Evolutionary conservation across 2,113 vertebrate genomes (phyloP).

Genomic region (Atrichornis clamosus): DNA sequence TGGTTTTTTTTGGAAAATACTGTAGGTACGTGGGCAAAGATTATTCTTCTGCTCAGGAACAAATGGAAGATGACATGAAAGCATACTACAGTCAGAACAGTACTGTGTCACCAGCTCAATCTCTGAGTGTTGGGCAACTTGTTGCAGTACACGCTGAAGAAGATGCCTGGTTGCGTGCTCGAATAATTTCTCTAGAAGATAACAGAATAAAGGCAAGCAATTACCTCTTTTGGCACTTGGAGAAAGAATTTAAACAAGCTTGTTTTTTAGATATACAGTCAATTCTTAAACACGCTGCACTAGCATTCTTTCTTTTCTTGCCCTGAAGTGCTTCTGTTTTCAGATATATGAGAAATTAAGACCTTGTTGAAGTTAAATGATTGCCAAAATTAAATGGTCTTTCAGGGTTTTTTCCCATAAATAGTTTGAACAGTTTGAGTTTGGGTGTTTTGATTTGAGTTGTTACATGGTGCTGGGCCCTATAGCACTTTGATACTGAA

Average conservation of each 20-base stretch:
- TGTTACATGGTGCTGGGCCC: not conserved
- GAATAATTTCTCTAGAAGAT: constrained; percentile 73
- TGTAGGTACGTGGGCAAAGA: constrained; percentile 87
- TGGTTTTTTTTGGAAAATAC: not conserved
- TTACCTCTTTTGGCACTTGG: not conserved
- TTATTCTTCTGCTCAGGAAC: constrained; percentile 86
- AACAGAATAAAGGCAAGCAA: constrained; percentile 83
- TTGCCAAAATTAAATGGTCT: not conserved
- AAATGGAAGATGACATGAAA: constrained; percentile 89
- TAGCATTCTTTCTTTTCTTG: not conserved
- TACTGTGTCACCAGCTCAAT: constrained; percentile 5
- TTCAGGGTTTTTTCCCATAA: not conserved
- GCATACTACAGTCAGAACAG: constrained; percentile 75
- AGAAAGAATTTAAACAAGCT: not conserved
- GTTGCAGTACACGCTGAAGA: constrained; percentile 84
- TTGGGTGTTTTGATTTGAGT: not conserved
- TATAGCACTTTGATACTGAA: not conserved
- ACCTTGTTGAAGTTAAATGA: not conserved
- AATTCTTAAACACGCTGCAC: not conserved
- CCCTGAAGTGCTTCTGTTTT: not conserved
- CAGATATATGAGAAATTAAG: not conserved
- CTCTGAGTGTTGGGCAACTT: constrained; percentile 76
- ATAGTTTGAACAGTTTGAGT: not conserved
- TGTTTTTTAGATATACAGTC: not conserved
- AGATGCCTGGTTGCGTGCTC: constrained; percentile 83